Percentiles rank a stretch among this genome's conserved stretches.
These are phyloP conservation scores for Lampris megalopsis DNA, from an alignment of 2,113 vertebrate species.

Conservation along the genomic window DNA sequence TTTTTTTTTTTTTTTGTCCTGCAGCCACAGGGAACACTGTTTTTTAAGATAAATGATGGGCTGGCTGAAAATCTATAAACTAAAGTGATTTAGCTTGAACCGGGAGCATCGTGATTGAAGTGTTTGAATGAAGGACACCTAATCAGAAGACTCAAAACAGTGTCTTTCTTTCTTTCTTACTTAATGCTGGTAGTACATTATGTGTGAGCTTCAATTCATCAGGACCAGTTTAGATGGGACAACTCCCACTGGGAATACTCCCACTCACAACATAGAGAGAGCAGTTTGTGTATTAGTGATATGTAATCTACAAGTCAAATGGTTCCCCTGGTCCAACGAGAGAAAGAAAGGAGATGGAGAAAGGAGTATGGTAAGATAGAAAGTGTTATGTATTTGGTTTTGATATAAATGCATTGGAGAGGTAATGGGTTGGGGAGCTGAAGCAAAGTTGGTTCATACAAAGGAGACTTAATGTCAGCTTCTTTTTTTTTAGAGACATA, in stretches of 20 bases:
- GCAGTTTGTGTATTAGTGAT: conserved; percentile 6
- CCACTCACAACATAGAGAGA: conserved; percentile 6
- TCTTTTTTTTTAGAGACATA: neutral
- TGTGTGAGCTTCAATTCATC: too few species aligned
- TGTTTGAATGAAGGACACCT: conserved; percentile 69
- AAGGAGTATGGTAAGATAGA: conserved; percentile 6
- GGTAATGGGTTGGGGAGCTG: too few species aligned
- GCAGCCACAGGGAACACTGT: neutral
- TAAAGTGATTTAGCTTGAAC: conserved; percentile 69
- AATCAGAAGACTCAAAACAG: conserved; percentile 63
- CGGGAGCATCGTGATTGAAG: conserved; percentile 11
- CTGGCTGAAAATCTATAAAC: conserved; percentile 27
- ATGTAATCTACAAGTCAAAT: conserved; percentile 1
- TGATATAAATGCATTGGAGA: neutral
- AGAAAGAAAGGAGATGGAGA: too few species aligned
- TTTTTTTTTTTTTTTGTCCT: neutral
- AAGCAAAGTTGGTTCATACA: neutral
- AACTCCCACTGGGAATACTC: neutral
- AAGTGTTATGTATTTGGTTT: neutral
- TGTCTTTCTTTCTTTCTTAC: conserved; percentile 6
- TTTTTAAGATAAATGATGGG: too few species aligned
- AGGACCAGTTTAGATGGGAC: too few species aligned
- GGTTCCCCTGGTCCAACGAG: neutral
- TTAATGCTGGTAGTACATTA: too few species aligned
- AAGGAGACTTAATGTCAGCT: neutral